Evolutionary conservation across 2,888 invertebrate species (phyloP).

Genomic region (Argynnis bischoffii): DNA sequence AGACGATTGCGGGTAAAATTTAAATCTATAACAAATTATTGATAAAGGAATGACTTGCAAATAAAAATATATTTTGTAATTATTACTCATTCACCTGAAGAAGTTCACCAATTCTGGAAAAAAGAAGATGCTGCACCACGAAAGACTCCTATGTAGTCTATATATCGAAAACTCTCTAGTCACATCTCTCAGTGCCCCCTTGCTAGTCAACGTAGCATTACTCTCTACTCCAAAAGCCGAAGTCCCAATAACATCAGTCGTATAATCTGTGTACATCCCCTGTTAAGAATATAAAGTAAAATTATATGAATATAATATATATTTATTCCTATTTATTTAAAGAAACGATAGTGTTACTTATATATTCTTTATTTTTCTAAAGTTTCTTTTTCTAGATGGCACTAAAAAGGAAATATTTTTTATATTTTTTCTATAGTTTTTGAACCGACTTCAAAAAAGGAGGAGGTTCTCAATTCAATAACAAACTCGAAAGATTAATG

Average conservation of each 20-base stretch:
- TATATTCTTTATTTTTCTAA: too few relatives aligned
- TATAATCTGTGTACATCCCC: constrained; percentile 45
- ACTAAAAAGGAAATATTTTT: too few relatives aligned
- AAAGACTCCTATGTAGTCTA: constrained; percentile 39
- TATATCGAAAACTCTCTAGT: constrained; percentile 46
- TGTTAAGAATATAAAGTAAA: constrained; percentile 26
- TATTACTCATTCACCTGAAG: constrained; percentile 43
- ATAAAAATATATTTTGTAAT: too few relatives aligned
- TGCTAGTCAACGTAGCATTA: constrained; percentile 48
- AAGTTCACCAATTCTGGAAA: constrained; percentile 45
- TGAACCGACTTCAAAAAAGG: too few relatives aligned
- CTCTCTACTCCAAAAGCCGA: constrained; percentile 47
- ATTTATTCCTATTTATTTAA: too few relatives aligned
- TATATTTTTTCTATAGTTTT: too few relatives aligned
- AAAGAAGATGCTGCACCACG: constrained; percentile 47
- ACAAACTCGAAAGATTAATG: too few relatives aligned
- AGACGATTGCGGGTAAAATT: constrained; percentile 54
- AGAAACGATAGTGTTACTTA: too few relatives aligned
- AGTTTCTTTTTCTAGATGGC: too few relatives aligned
- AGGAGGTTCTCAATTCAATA: too few relatives aligned
- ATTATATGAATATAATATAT: not conserved
- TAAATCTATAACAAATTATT: constrained; percentile 48
- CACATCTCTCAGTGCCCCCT: constrained; percentile 43
- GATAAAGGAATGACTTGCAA: too few relatives aligned
- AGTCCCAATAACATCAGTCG: constrained; percentile 49